Conservation (phyloP, 2,797 vertebrate species). For the Prionace glauca region DNA sequence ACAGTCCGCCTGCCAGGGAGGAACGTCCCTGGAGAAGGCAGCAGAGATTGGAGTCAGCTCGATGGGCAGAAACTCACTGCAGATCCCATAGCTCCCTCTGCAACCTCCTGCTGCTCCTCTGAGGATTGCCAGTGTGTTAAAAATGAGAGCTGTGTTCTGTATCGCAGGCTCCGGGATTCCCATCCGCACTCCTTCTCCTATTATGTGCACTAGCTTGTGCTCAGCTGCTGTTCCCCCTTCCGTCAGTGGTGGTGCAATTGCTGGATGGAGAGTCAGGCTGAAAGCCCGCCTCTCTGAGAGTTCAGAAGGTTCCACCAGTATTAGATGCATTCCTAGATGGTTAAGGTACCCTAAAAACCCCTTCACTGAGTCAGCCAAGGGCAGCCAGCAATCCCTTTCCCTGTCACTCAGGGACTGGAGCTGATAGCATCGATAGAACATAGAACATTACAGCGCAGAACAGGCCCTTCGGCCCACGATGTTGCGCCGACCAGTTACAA, state of each 20-base stretch:
- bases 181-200: not conserved
- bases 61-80: no score
- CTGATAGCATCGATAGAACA: not conserved
- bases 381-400: not conserved
- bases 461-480: no score
- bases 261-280: not conserved
- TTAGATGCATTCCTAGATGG: not conserved
- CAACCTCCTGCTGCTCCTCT: no score
- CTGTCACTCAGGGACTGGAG: not conserved
- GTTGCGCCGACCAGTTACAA: no score
- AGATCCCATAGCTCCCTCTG: no score
- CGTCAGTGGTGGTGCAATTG: not conserved
- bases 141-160: not conserved
- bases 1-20: no score
- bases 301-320: not conserved
- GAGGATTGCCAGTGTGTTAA: not conserved
- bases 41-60: no score
- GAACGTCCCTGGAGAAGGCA: no score
- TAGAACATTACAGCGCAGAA: no score
- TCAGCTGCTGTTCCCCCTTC: not conserved
- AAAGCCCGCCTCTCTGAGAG: not conserved
- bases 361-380: not conserved
- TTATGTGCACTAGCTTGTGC: not conserved
- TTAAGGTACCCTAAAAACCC: not conserved
- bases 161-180: not conserved